phyloP scores from a whole-genome alignment of 2,113 vertebrate genomes.

The Apistogramma diplotaenia region DNA sequence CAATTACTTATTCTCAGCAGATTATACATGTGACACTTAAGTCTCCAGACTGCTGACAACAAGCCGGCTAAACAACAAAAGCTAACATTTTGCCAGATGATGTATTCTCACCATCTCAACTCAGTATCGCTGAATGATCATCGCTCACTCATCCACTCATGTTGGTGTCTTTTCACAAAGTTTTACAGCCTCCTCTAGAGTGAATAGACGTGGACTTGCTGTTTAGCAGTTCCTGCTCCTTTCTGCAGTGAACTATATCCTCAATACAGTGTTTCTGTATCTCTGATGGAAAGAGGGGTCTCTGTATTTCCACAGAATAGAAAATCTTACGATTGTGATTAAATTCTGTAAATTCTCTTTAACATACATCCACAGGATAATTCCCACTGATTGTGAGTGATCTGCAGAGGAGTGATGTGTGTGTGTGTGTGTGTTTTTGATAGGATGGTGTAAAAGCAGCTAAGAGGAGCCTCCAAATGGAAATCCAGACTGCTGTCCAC shows the following conservation, averaged over 20 bases:
- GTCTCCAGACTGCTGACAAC: background rate
- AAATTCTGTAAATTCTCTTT: background rate
- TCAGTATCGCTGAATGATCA: background rate
- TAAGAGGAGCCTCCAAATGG: constrained; percentile 90
- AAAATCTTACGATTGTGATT: background rate
- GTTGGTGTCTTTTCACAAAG: background rate
- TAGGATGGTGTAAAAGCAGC: constrained; percentile 95
- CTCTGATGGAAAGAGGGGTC: background rate
- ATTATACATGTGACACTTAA: background rate
- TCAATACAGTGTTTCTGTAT: background rate
- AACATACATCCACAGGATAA: background rate
- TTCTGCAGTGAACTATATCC: background rate
- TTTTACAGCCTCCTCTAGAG: too few species aligned
- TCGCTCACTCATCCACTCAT: background rate
- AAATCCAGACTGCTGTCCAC: constrained; percentile 95
- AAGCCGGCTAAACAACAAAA: too few species aligned
- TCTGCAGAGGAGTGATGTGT: background rate
- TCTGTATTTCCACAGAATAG: background rate
- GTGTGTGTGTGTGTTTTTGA: background rate
- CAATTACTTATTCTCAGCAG: background rate
- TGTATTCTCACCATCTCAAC: background rate
- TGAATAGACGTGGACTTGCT: too few species aligned
- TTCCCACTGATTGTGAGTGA: too few species aligned
- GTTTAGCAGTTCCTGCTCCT: background rate
- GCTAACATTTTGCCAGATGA: background rate